Evolutionary conservation across 1,140 invertebrate genomes (phyloP).

Genomic region (Aphelenchoides avenae): DNA sequence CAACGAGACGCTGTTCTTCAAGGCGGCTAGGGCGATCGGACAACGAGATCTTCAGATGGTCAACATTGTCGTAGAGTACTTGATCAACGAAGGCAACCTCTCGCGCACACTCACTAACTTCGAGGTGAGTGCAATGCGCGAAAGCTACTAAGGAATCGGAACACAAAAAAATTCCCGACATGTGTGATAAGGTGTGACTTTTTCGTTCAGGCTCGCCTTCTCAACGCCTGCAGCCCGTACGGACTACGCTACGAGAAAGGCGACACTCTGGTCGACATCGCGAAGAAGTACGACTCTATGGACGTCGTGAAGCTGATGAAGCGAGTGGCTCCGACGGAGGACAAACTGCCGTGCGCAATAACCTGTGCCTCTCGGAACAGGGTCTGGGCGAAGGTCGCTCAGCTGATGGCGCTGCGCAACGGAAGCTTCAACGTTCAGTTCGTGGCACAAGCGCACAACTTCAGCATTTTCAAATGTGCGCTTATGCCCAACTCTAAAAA

Average conservation of each 20-base stretch:
- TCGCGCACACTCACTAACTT: slow-evolving; percentile 10
- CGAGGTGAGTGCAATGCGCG: slow-evolving; percentile 5
- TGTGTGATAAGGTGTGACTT: too few relatives aligned
- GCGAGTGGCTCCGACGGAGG: not conserved
- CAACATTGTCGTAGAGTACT: slow-evolving; percentile 23
- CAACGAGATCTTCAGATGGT: slow-evolving; percentile 22
- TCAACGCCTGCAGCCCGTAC: slow-evolving; percentile 6
- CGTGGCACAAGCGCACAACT: slow-evolving; percentile 22
- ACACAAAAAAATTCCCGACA: not conserved
- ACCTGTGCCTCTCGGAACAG: slow-evolving; percentile 13
- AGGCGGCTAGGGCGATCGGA: slow-evolving; percentile 10
- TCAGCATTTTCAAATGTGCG: slow-evolving; percentile 23
- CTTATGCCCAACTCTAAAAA: not conserved
- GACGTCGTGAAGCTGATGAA: slow-evolving; percentile 21
- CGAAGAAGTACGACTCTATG: slow-evolving; percentile 13
- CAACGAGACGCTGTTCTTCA: slow-evolving; percentile 19
- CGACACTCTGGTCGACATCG: slow-evolving; percentile 16
- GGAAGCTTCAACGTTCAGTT: slow-evolving; percentile 15
- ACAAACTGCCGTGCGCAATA: slow-evolving; percentile 18
- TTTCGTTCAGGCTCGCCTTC: slow-evolving; percentile 6
- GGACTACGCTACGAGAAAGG: slow-evolving; percentile 14
- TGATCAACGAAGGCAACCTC: slow-evolving; percentile 21
- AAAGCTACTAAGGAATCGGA: too few relatives aligned
- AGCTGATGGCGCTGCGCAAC: slow-evolving; percentile 17
- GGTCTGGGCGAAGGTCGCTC: slow-evolving; percentile 14